Percentiles rank a stretch among this genome's conserved stretches.
phyloP scores from a whole-genome alignment of 2,797 vertebrate species.

The Bovichtus variegatus region DNA sequence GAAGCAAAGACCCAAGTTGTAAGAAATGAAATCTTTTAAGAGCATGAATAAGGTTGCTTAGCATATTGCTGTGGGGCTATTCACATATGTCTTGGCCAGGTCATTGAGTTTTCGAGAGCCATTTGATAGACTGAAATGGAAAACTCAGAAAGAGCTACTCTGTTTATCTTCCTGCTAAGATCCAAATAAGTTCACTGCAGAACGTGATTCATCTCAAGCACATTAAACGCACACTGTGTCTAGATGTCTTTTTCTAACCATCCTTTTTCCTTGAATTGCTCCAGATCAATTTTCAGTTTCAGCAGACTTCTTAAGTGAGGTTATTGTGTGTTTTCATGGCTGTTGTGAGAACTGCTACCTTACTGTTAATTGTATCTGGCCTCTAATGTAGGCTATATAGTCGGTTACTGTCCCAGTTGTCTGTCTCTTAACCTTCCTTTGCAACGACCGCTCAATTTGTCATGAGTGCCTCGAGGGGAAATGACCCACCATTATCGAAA shows the following conservation, averaged over 20 bases:
- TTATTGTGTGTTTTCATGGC: neutral
- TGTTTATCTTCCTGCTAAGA: neutral
- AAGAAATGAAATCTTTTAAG: neutral
- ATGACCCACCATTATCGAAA: constrained; percentile 23
- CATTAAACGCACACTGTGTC: neutral
- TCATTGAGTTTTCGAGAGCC: neutral
- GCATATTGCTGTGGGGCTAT: neutral
- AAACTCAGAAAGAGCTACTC: neutral
- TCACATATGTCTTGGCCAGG: neutral
- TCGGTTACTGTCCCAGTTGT: constrained; percentile 5
- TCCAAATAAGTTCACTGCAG: neutral
- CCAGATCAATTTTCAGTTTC: neutral
- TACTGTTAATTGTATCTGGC: neutral
- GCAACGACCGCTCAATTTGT: neutral
- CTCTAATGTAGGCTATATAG: neutral
- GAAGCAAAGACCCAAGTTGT: neutral
- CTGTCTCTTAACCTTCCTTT: constrained; percentile 8
- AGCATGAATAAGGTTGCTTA: neutral
- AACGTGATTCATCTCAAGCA: neutral
- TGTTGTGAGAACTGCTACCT: neutral
- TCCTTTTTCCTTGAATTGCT: neutral
- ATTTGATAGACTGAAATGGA: neutral
- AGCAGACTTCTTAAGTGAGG: neutral
- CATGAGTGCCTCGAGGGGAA: constrained; percentile 15
- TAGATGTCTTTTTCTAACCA: neutral